Base-by-base conservation (phyloP, 64 coral and sea anemone genomes). In the Stichodactyla helianthus region DNA sequence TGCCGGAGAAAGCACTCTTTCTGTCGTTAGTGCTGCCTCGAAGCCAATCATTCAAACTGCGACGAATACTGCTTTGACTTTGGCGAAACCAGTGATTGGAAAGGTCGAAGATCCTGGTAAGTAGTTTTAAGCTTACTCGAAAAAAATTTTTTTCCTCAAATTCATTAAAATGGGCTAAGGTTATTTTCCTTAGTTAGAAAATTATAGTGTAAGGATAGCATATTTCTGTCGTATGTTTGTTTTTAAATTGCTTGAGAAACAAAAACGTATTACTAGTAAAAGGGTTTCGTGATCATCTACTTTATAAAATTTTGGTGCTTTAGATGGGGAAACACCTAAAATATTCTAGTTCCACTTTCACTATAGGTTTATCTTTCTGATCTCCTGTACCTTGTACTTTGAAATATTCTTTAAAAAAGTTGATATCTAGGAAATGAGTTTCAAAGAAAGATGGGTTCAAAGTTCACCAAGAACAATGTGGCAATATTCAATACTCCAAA, bases 11-110 rank as follows among this genome's bases (percentile, higher is more conserved):
- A 90, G 52, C 64, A 92, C 94, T 44, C 70, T 93, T 5, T 67
- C 91, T 6, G 88, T 89, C 17, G 94, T 91, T 13, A 87, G 85
- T 84, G 71, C 91, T 23, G 94, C 91, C 25, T 86, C 94, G 0
- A 93, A 97, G 35, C 94, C 94, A 4, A 50, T 97, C 0, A 54
- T 97, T 12, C 59, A 61, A 15, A 87, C 79, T 57, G 94, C 94
- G 14, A 92, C 91, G 12, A 92, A 92, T 44, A 93, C 71, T 53
- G 82, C 91, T 6, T 97, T 86, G 12, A 84, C 91, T 52, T 27
- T 97, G 84, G 84, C 94, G 5, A 93, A 93, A 90, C 94, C 94
- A 77, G 92, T 97, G 10, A 78, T 97, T 53, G 94, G 94, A 0
- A 78, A 74, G 56, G 88, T 97, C 7, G 91, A 93, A 76, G 91